A percentile compares a stretch with the other conserved stretches of the same genome.
These are phyloP conservation scores for Epizoanthus fatuus DNA, from an alignment of 92 coral and sea anemone species.

Conservation along the genomic window DNA sequence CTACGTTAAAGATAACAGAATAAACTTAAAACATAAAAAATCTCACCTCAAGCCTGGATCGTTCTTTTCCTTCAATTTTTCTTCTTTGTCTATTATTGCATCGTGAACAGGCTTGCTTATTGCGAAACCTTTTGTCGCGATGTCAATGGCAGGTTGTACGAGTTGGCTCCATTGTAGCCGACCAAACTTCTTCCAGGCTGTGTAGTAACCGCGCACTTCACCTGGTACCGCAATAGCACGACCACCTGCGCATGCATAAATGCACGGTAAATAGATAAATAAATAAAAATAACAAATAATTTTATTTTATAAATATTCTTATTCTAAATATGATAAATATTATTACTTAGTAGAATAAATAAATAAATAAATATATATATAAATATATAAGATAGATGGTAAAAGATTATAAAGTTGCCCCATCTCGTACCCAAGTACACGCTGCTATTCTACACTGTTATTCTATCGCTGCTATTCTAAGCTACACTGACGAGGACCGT, in stretches of 20 bases:
- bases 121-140: conserved; percentile 78
- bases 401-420: too few species aligned
- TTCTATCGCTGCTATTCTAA: too few species aligned
- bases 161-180: conserved; percentile 78
- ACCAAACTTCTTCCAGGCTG: conserved; percentile 83
- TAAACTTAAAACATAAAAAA: not conserved
- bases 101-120: conserved; percentile 64
- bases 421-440: too few species aligned
- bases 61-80: conserved; percentile 13
- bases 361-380: too few species aligned
- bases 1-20: not conserved
- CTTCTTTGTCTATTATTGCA: conserved; percentile 28
- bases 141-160: conserved; percentile 86
- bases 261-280: too few species aligned
- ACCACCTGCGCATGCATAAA: conserved; percentile 60
- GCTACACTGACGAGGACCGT: too few species aligned
- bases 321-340: too few species aligned
- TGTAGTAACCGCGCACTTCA: conserved; percentile 79
- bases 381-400: too few species aligned
- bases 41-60: conserved; percentile 77
- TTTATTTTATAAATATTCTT: too few species aligned
- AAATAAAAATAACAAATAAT: too few species aligned
- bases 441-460: too few species aligned
- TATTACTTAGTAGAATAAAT: too few species aligned
- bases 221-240: conserved; percentile 87